Evolutionary conservation across 2,888 invertebrate species (phyloP).

Genomic region (Nephrotoma appendiculata): DNA sequence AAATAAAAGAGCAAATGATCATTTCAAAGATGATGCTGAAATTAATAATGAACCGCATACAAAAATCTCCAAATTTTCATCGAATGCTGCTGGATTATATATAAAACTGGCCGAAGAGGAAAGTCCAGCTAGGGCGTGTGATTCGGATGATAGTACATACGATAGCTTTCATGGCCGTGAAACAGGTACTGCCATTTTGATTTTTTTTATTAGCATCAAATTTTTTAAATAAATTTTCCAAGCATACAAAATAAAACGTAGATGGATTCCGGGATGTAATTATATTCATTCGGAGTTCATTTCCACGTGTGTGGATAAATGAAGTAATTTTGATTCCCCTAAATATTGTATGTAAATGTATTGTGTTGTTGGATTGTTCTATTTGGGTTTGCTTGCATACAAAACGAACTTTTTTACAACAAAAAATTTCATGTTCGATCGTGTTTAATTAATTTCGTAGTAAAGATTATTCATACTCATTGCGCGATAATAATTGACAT

Average conservation of each 20-base stretch:
- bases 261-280: not conserved
- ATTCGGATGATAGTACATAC: constrained; percentile 16
- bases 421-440: not conserved
- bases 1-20: not conserved
- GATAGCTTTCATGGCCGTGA: constrained; percentile 17
- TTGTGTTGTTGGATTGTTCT: not conserved
- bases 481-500: not conserved
- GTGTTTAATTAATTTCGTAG: not conserved
- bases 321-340: not conserved
- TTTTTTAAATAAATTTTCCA: not conserved
- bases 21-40: not conserved
- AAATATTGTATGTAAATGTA: not conserved
- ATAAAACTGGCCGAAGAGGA: not conserved
- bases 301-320: not conserved
- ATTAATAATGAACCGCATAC: not conserved
- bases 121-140: constrained; percentile 3
- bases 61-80: not conserved
- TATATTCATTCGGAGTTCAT: not conserved
- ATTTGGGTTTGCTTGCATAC: not conserved
- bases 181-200: constrained; percentile 16
- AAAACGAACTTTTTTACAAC: not conserved
- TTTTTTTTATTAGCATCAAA: not conserved
- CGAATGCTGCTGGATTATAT: not conserved
- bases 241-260: not conserved
- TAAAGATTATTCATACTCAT: not conserved